These are phyloP conservation scores for Morphnarchus princeps DNA, from an alignment of 2,113 vertebrate species.

Conservation along the genomic window DNA sequence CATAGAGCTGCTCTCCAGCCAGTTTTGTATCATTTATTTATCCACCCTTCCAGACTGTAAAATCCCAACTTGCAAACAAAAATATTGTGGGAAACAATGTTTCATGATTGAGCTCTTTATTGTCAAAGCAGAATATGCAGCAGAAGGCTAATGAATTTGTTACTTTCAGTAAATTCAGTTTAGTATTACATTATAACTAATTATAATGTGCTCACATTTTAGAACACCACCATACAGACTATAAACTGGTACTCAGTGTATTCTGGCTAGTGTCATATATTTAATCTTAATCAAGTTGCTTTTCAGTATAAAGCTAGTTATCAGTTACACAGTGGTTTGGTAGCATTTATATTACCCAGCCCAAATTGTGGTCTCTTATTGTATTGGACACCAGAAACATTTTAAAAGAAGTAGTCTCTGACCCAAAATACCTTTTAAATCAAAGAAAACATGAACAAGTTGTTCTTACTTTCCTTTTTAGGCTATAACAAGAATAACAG, in stretches of 20 bases:
- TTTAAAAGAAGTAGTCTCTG: not conserved
- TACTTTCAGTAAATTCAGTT: not conserved
- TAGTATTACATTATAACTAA: not conserved
- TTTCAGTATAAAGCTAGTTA: not conserved
- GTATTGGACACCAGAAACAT: not conserved
- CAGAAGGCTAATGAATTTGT: not conserved
- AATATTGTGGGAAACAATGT: not conserved
- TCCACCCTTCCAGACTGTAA: not conserved
- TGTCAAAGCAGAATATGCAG: not conserved
- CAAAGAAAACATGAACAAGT: not conserved
- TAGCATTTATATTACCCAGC: not conserved
- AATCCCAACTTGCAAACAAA: not conserved
- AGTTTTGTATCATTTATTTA: not conserved
- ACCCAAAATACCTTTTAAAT: not conserved
- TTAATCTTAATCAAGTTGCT: not conserved
- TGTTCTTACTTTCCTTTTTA: not conserved
- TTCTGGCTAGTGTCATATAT: not conserved
- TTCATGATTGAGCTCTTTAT: not conserved
- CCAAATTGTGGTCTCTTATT: not conserved
- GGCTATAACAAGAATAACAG: not conserved
- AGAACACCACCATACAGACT: not conserved
- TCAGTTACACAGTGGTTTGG: accelerated
- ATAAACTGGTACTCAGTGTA: not conserved
- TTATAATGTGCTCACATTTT: not conserved
- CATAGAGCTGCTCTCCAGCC: not conserved